Base-by-base conservation (phyloP, 2,888 invertebrate genomes). In the Xanthorhoe designata region DNA sequence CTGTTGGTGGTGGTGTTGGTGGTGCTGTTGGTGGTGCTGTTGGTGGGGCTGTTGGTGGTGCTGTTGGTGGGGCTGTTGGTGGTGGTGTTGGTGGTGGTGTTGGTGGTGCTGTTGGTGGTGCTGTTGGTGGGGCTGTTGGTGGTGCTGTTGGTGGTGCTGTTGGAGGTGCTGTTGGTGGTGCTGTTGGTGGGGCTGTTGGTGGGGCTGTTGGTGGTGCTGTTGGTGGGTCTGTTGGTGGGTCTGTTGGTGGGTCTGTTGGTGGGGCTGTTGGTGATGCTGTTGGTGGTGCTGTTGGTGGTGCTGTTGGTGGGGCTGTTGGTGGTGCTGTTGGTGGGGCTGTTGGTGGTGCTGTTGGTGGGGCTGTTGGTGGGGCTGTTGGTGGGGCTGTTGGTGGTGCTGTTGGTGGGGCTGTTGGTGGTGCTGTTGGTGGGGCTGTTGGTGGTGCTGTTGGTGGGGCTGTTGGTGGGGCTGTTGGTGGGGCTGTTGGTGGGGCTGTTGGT, bases 141-240 rank as follows among this genome's bases (percentile, higher is more conserved):
- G 58, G 50, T 8, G 1, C 35, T 9, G 52, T 61, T 7, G 62
- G 51, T 18, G 56, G 66, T 0, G 8, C 47, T 19, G 63, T 58
- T 8, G 62, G 54, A 9, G 55, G 29, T 2, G 32, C 15, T 0
- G 50, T 58, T 13, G 56, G 56, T 5, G 56, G 47, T 8, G 8
- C 9, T 35, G 38, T 38, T 10, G 38, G 10, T 13, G 38, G 38
- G 10, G 3, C 6, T 13, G 57, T 57, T 32, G 57, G 57, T 49
- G 57, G 49, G 0, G 10, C 32, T n/a, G 38, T 13, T 54, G 50
- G 55, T n/a, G 56, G 58, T 18, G n/a, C 18, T 15, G 61, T 45
- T 1, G 64, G 56, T 29, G 29, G 29, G 0, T 17, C 32, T 2
- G 57, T 49, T 0, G 45, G 45, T 15, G 61, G 24, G 1, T 10